Percentiles rank a stretch among this genome's conserved stretches.
Evolutionary conservation across 2,113 vertebrate genomes (phyloP).

Genomic region (Lagopus leucura): DNA sequence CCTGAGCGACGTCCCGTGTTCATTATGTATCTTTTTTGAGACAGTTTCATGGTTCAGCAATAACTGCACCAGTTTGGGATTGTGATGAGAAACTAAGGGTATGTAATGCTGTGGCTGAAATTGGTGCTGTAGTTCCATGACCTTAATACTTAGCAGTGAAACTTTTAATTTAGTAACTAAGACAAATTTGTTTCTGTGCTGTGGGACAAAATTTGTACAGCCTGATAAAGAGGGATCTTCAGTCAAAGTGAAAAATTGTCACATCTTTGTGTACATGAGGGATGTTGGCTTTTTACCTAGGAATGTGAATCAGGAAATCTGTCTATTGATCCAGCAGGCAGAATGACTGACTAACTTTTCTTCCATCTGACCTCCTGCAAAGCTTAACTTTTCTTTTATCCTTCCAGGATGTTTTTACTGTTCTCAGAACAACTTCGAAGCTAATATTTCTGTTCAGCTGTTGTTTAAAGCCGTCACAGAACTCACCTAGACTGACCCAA

Average conservation of each 20-base stretch:
- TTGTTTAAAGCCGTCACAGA: background rate
- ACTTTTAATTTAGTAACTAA: background rate
- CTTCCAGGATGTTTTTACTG: background rate
- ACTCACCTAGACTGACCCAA: background rate
- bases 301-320: background rate
- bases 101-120: background rate
- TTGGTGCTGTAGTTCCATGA: background rate
- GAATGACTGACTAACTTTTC: background rate
- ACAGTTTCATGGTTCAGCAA: background rate
- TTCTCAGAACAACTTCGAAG: background rate
- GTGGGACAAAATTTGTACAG: background rate
- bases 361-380: background rate
- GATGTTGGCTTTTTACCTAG: background rate
- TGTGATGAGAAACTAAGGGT: background rate
- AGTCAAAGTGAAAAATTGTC: background rate
- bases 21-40: background rate
- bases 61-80: accelerated
- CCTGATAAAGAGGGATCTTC: background rate
- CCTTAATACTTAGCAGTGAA: background rate
- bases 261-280: background rate
- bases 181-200: background rate
- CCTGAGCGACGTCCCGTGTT: too few relatives aligned
- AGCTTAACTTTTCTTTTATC: background rate
- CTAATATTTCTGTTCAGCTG: background rate
- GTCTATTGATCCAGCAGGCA: background rate